These are phyloP conservation scores for Sitodiplosis mosellana DNA, from an alignment of 1,140 invertebrate genomes.

Conservation along the genomic window DNA sequence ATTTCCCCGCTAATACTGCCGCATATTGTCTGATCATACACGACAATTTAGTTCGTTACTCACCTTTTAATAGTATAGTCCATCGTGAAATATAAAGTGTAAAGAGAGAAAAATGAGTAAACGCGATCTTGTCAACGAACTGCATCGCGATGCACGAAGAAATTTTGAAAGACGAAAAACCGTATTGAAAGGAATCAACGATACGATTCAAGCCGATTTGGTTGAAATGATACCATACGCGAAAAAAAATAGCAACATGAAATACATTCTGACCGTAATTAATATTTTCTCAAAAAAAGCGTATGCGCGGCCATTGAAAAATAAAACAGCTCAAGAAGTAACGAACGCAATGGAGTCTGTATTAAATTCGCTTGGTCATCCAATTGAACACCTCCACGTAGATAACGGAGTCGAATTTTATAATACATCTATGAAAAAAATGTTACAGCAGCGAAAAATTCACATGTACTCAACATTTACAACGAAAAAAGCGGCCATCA, in stretches of 20 bases:
- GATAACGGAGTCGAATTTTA: slow-evolving; percentile 27
- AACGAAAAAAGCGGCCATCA: slow-evolving; percentile 24
- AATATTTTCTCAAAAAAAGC: slow-evolving; percentile 28
- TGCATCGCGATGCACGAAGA: slow-evolving; percentile 19
- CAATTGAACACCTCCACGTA: slow-evolving; percentile 15
- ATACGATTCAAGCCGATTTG: slow-evolving; percentile 24
- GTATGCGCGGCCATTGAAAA: slow-evolving; percentile 25
- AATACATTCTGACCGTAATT: slow-evolving; percentile 28
- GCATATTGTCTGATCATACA: slow-evolving; percentile 14
- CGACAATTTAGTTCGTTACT: slow-evolving; percentile 11
- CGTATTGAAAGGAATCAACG: slow-evolving; percentile 19
- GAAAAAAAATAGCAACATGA: slow-evolving; percentile 21
- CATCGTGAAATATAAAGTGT: too few relatives aligned
- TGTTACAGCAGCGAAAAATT: slow-evolving; percentile 19
- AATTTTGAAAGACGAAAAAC: slow-evolving; percentile 18
- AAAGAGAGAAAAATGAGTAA: slow-evolving; percentile 7
- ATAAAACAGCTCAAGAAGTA: slow-evolving; percentile 22
- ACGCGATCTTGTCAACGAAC: slow-evolving; percentile 14
- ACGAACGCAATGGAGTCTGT: slow-evolving; percentile 14
- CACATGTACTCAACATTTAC: slow-evolving; percentile 24
- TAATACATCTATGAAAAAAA: slow-evolving; percentile 15
- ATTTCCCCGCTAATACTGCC: slow-evolving; percentile 8
- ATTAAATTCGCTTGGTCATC: slow-evolving; percentile 5
- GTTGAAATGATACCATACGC: slow-evolving; percentile 20
- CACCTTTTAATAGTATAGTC: slow-evolving; percentile 5